Base-by-base conservation (phyloP, 2,888 invertebrate genomes). In the Ichneumoninae sp. region DNA sequence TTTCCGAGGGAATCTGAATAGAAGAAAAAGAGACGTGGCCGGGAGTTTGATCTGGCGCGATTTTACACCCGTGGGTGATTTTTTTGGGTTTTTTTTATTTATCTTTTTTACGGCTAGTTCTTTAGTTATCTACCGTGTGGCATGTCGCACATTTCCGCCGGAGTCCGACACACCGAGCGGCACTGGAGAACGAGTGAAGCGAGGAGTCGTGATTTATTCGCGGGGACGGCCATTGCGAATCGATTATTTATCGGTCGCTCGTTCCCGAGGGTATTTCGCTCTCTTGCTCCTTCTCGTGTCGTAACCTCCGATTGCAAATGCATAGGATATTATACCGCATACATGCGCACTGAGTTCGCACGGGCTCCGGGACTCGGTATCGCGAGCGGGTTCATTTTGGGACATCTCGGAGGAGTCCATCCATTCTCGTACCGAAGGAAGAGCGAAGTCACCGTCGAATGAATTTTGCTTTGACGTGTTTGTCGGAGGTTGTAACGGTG, bases 201-300 rank as follows among this genome's bases (percentile, higher is more conserved):
- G 87, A 88, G 88, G 83, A 65, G 85, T 83, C 71, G 74, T 78
- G 88, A 91, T 91, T 91, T 92, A 90, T 91, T 79, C 88, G 77
- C 87, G 89, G 87, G 87, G 88, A 88, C 89, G 89, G 83, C 85
- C 91, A 91, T 90, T 86, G 85, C 89, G 89, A 91, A 91, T 90
- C 88, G 89, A 91, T 91, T 91, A 90, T 92, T 92, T 91, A 92
- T 90, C 89, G 85, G 65, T 78, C 74, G 79, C 83, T 84, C 74
- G 85, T 81, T 87, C 81, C 85, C 44, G 81, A 30, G 87, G 83
- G 74, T 83, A 54, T 68, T 76, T 81, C 84, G 81, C 80, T 73
- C 79, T 52, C 73, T 26, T 52, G 40, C 68, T 40, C 47, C 74
- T 66, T 75, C 60, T 66, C 81, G 65, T 66, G 65, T 81, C 71